Conservation (phyloP, 2,888 invertebrate genomes). For the Galerucella pusilla region DNA sequence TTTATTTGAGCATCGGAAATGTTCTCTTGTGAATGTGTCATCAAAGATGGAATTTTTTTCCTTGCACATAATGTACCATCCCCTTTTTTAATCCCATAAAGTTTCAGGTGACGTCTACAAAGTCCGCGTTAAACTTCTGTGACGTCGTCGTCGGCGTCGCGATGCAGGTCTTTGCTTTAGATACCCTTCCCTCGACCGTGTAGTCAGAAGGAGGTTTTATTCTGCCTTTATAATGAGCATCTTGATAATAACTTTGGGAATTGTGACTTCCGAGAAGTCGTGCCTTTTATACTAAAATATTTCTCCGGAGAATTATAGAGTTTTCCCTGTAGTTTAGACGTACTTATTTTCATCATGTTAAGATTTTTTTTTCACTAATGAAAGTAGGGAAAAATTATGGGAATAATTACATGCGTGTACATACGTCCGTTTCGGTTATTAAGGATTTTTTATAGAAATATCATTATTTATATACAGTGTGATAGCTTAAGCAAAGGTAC, state of each 20-base stretch:
- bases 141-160: neutral
- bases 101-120: constrained; percentile 3
- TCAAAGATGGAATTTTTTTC: too few species aligned
- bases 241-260: constrained; percentile 29
- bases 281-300: constrained; percentile 17
- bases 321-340: neutral
- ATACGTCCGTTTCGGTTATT: too few species aligned
- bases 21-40: too few species aligned
- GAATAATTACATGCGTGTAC: neutral
- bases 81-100: neutral
- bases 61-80: too few species aligned
- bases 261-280: constrained; percentile 26
- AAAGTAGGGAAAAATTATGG: neutral
- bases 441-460: too few species aligned
- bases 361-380: neutral
- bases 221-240: constrained; percentile 26
- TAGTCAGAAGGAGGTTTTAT: constrained; percentile 14
- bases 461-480: too few species aligned
- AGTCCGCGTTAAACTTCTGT: neutral
- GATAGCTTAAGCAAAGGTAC: too few species aligned
- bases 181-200: neutral
- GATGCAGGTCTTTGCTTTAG: constrained; percentile 11
- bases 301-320: constrained; percentile 12
- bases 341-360: neutral
- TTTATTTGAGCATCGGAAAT: too few species aligned